A percentile compares a stretch with the other conserved stretches of the same genome.
Conservation (phyloP, 2,888 invertebrate genomes). For the Furcula furcula region DNA sequence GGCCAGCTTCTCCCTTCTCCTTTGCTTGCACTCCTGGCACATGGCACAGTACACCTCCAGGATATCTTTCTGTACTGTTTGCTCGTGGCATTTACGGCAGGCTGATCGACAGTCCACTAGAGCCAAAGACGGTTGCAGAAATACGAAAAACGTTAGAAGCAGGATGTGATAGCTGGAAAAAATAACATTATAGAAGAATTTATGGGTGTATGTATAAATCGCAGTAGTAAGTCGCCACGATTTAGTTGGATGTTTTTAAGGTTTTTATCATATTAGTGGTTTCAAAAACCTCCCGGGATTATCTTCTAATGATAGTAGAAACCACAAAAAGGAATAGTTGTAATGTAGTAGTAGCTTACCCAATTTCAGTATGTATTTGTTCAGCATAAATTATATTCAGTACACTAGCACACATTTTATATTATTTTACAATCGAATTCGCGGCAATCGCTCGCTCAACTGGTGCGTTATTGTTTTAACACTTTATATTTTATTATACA, state of each 20-base stretch:
- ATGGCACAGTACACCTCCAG: constrained; percentile 64
- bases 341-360: neutral
- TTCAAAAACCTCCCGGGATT: too few species aligned
- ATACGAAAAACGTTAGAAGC: constrained; percentile 14
- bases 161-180: constrained; percentile 22
- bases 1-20: constrained; percentile 36
- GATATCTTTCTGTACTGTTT: constrained; percentile 30
- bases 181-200: too few species aligned
- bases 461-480: neutral
- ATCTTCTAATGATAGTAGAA: too few species aligned
- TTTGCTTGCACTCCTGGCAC: constrained; percentile 60
- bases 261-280: too few species aligned
- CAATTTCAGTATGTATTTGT: neutral
- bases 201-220: too few species aligned
- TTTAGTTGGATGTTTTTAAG: too few species aligned
- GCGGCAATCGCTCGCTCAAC: neutral
- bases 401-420: neutral
- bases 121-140: constrained; percentile 27
- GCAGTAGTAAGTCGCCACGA: too few species aligned
- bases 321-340: neutral
- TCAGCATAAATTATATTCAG: neutral
- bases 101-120: constrained; percentile 52
- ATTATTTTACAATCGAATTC: neutral
- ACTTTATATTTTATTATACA: neutral
- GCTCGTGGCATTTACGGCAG: constrained; percentile 47